Base-by-base conservation (phyloP, 2,797 vertebrate species). In the Babyrousa celebensis region DNA sequence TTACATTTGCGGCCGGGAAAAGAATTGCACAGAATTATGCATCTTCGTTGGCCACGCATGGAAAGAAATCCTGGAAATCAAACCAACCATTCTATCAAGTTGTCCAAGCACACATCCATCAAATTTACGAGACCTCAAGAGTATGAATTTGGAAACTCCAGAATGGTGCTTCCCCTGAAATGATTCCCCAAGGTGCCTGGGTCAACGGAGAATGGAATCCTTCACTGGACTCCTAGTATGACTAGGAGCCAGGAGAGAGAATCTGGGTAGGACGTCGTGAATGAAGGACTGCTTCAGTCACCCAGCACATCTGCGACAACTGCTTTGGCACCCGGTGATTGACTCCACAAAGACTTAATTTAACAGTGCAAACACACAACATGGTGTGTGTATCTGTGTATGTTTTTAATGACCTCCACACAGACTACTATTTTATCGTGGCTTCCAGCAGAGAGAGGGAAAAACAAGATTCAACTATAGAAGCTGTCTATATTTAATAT, bases 401-500 rank as follows among this genome's bases (percentile, higher is more conserved):
- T 96, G 96, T 89, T 94, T 97, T 97, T 75, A 96, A 96, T 97
- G 58, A 96, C 85, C 95, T 97, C 36, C 79, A 94, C 40, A 95
- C 80, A 98, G 84, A 74, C 78, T 96, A 85, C 87, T 97, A 95
- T 97, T 96, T 97, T 96, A 97, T 7, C 97, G 87, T 63, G 77
- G 70, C 89, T 98, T 97, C 95, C 92, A 83, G 86, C 58, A 54
- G 90, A 36, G 87, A 93, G 93, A 92, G 36, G 17, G 10, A 74
- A 80, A 97, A 96, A 95, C 87, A 98, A 94, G 91, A 95, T 97
- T 97, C 96, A 96, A 60, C 94, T 98, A 98, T 79, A 97, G 96
- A 98, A 97, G 80, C 78, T 94, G 89, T 96, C 95, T 97, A 95
- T 96, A 68, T 96, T 98, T 88, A 91, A 98, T 94, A 96, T 70